phyloP scores from a whole-genome alignment of 2,888 invertebrate genomes.

The Onthophagus sagittarius region DNA sequence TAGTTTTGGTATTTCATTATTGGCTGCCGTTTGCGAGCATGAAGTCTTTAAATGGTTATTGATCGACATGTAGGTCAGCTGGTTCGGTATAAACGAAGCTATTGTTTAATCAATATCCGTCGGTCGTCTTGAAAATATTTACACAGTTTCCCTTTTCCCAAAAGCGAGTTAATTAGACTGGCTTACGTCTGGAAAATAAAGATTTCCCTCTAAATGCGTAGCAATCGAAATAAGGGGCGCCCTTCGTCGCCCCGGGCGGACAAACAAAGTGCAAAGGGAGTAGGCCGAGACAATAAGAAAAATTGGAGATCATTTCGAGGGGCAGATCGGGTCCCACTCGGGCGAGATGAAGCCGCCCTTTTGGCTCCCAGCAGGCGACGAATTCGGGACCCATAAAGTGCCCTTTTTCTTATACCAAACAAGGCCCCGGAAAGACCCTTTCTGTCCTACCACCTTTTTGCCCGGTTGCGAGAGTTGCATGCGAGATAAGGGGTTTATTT shows the following conservation, averaged over 20 bases:
- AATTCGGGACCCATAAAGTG: slow-evolving; percentile 27
- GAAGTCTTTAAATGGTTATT: neutral
- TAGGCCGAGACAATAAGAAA: slow-evolving; percentile 25
- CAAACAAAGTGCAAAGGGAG: slow-evolving; percentile 24
- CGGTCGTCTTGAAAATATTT: neutral
- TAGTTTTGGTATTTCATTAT: slow-evolving; percentile 7
- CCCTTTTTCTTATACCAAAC: slow-evolving; percentile 19
- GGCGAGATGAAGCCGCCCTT: slow-evolving; percentile 24
- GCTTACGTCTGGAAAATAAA: neutral
- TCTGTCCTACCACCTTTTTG: neutral
- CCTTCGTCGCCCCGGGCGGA: slow-evolving; percentile 1
- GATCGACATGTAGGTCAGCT: neutral
- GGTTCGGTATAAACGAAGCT: neutral
- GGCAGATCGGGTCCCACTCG: slow-evolving; percentile 22
- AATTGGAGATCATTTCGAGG: slow-evolving; percentile 24
- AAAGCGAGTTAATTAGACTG: slow-evolving; percentile 1
- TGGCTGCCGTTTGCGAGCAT: neutral
- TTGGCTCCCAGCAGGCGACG: slow-evolving; percentile 20
- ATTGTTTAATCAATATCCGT: neutral
- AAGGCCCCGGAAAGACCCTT: neutral
- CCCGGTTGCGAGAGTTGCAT: neutral
- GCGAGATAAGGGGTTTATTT: neutral
- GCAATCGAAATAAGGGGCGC: neutral
- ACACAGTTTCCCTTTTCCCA: neutral
- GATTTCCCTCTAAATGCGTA: slow-evolving; percentile 7